Percentiles rank a stretch among this genome's conserved stretches.
phyloP scores from a whole-genome alignment of 2,113 vertebrate genomes.

The Equus quagga region DNA sequence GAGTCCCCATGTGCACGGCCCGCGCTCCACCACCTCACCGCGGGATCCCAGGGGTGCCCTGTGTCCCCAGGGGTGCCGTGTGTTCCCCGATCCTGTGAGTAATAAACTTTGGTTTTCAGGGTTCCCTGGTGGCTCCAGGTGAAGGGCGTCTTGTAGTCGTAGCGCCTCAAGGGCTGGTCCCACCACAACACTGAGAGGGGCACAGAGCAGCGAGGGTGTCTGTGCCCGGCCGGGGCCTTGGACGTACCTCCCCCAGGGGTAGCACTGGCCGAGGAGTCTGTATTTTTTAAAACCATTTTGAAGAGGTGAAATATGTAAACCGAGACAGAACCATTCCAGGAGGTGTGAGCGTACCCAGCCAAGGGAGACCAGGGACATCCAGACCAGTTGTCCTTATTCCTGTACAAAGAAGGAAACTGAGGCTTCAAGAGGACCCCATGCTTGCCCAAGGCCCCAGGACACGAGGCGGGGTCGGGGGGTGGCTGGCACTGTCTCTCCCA shows the following conservation, averaged over 20 bases:
- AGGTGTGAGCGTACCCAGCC: neutral
- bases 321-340: neutral
- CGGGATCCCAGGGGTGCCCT: neutral
- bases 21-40: neutral
- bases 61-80: neutral
- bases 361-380: neutral
- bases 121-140: neutral
- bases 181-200: rapidly evolving
- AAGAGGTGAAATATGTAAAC: neutral
- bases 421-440: neutral
- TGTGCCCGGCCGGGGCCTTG: neutral
- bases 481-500: neutral
- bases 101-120: neutral
- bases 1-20: too few relatives aligned
- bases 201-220: neutral
- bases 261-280: neutral
- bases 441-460: neutral
- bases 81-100: neutral
- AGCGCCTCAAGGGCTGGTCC: neutral
- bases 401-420: neutral
- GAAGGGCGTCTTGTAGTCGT: neutral
- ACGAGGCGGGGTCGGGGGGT: neutral
- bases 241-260: neutral
- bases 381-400: too few relatives aligned
- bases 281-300: neutral